Percentiles rank a stretch among this genome's conserved stretches.
These are phyloP conservation scores for Drosophila longiperda DNA, from an alignment of 2,888 invertebrate genomes.

Conservation along the genomic window DNA sequence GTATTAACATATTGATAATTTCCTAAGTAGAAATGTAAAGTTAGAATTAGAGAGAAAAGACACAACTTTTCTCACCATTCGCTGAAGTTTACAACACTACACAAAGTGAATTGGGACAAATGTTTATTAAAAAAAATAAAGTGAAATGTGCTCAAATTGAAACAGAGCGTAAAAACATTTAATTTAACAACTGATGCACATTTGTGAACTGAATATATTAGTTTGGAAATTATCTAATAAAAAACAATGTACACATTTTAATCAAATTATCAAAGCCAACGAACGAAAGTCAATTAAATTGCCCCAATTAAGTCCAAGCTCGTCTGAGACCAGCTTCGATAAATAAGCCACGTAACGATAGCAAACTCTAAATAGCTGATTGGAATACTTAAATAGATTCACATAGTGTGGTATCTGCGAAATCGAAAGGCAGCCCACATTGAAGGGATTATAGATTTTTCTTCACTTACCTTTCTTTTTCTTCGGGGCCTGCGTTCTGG, in stretches of 20 bases:
- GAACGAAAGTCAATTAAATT: constrained; percentile 42
- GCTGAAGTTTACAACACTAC: neutral
- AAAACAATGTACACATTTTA: constrained; percentile 41
- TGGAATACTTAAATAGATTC: constrained; percentile 50
- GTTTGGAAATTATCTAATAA: constrained; percentile 45
- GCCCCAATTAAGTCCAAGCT: constrained; percentile 50
- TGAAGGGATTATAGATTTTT: constrained; percentile 10
- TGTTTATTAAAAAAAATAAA: constrained; percentile 13
- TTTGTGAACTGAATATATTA: constrained; percentile 14
- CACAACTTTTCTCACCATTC: neutral
- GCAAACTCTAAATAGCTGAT: constrained; percentile 44
- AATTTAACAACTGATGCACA: constrained; percentile 10
- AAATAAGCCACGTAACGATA: constrained; percentile 44
- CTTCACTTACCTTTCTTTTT: constrained; percentile 59
- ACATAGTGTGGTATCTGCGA: constrained; percentile 15
- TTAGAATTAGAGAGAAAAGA: neutral
- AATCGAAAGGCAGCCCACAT: constrained; percentile 56
- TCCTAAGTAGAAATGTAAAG: neutral
- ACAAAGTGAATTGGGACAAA: neutral
- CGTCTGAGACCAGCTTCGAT: constrained; percentile 51
- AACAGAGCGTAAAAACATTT: constrained; percentile 52
- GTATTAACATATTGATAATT: neutral
- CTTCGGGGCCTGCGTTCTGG: constrained; percentile 32
- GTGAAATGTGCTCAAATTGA: constrained; percentile 43
- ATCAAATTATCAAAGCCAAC: constrained; percentile 39